Base-by-base conservation (phyloP, 1,140 invertebrate genomes). In the Pachypeltis micranthus region DNA sequence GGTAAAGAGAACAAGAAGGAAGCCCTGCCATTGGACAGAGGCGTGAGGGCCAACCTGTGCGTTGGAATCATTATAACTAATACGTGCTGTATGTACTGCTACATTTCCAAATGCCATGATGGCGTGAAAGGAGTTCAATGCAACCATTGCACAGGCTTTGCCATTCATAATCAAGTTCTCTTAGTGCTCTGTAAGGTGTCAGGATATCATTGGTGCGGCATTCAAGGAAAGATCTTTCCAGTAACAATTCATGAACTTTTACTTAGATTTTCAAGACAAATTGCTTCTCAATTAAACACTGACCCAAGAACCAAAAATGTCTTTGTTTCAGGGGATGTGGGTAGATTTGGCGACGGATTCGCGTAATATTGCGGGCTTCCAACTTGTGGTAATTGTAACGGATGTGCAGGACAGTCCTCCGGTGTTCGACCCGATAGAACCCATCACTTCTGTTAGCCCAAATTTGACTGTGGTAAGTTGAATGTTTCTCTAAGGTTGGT, bases 371-470 rank as follows among this genome's bases (percentile, higher is more conserved):
- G 88, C 88, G 0, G 86, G 84, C 16, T 75, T 91, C 63, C 82
- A 88, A 70, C 77, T 93, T 1, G 82, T 90, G 1, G 83, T 93
- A 0, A 82, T 90, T 1, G 87, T 93, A 0, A 79, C 85, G 70
- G 90, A 93, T 72, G 84, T 90, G 0, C 90, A 93, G 71, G 90
- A 93, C 69, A 87, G 87, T 58, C 86, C 89, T 1, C 91, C 91
- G 1, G 81, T 91, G 51, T 93, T 92, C 72, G 88, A 85, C 1
- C 71, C 85, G 55, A 69, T 69, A 19, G 63, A 69, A 39, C 88
- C 88, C 12, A 81, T 90, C 39, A 91, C 90, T 0, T 82, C 83
- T 69, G 72, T 89, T 47, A 80, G 79, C 23, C 73, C 81, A 1
- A 80, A 80, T 44, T 75, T 86, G 44, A 77, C 67, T 28, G 55